Evolutionary conservation across 2,797 vertebrate genomes (phyloP), one percentile per base, ranked within the genome.

Genomic region (Limosa lapponica): DNA sequence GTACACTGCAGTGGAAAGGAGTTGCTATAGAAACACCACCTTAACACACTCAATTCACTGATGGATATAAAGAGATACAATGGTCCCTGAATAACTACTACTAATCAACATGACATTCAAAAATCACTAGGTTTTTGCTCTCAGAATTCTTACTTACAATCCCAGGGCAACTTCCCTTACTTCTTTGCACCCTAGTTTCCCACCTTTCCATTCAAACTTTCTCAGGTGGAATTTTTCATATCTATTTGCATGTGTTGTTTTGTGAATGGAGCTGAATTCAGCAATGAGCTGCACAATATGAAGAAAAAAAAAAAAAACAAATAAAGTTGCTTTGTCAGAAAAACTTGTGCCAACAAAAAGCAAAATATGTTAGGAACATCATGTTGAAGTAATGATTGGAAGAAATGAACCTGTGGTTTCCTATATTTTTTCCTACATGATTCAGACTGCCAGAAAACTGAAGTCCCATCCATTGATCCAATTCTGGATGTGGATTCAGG

Each of bases 11-110:
- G 65, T 0, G 2, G 71, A 86, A 95, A 95, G 48, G 88, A 90
- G 93, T 97, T 97, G 90, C 84, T 96, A 97, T 95, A 95, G 93
- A 80, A 97, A 97, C 61, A 41, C 54, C 43, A 49, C 55, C 55
- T 93, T 93, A 91, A 94, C 66, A 17, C 16, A 55, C 48, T 93
- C 19, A 64, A 57, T 64, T 93, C 92, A 75, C 70, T 89, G 25
- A 67, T 92, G 70, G 58, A 72, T 95, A 46, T 92, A 64, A 95
- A 89, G 61, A 94, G 65, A 93, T 49, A 86, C 36, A 93, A 6
- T 49, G 12, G 78, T 48, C 65, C 41, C 82, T 27, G 39, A 69
- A 91, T 69, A 70, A 85, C 71, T 88, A 41, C 64, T 89, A 59
- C 86, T 93, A 90, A 97, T 89, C 12, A 32, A 71, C 27, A 77